Conservation (phyloP, 2,797 vertebrate genomes). For the Arctocebus calabarensis region DNA sequence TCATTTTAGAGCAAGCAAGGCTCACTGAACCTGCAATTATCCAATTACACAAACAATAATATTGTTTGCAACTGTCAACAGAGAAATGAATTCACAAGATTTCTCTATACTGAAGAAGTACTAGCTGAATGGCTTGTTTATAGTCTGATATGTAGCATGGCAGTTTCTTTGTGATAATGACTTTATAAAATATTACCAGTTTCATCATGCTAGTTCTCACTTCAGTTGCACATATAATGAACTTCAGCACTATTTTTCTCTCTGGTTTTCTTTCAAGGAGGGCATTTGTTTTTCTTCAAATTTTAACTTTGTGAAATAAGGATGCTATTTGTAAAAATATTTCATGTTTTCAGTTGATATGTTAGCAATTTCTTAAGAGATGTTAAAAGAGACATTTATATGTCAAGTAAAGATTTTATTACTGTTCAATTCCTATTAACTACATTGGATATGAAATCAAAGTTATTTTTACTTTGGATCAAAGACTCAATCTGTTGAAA, state of each 20-base stretch:
- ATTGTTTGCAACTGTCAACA: conserved; percentile 25
- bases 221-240: too few species aligned
- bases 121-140: background rate
- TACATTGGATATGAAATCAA: background rate
- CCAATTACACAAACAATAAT: conserved; percentile 64
- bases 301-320: background rate
- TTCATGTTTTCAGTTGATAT: background rate
- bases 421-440: background rate
- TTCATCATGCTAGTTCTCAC: background rate
- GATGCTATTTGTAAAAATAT: background rate
- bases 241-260: background rate
- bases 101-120: background rate
- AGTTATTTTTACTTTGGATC: background rate
- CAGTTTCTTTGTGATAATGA: background rate
- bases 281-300: background rate
- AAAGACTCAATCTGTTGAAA: background rate
- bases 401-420: background rate
- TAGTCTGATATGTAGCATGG: background rate
- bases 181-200: background rate
- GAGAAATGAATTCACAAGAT: conserved; percentile 54
- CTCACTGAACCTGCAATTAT: conserved; percentile 64
- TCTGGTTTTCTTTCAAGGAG: background rate
- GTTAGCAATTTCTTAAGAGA: background rate
- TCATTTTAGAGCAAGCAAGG: conserved; percentile 60
- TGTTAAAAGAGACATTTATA: background rate